Evolutionary conservation across 2,113 vertebrate species (phyloP).

Genomic region (Glaucidium brasilianum): DNA sequence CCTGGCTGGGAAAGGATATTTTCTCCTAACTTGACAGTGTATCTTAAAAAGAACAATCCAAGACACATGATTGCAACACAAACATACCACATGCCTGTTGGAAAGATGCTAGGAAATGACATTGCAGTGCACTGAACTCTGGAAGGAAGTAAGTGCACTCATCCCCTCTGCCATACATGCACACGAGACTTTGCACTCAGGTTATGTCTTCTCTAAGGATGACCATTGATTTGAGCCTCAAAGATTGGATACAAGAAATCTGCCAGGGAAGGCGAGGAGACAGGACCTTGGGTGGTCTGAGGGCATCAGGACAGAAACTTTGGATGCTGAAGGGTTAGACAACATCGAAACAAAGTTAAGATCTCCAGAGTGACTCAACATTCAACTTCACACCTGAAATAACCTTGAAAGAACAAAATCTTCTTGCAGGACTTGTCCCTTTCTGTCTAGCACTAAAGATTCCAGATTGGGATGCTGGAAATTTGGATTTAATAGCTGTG

Average conservation of each 20-base stretch:
- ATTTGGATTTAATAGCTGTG: background rate
- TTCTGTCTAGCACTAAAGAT: background rate
- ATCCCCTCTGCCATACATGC: background rate
- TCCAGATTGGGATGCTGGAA: background rate
- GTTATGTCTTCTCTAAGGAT: background rate
- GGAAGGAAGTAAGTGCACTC: background rate
- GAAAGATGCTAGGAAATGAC: background rate
- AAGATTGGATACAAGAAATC: background rate
- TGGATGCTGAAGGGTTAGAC: background rate
- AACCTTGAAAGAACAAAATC: background rate
- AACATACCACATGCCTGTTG: background rate
- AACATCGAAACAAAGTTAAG: background rate
- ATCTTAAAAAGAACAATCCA: slow-evolving; percentile 74
- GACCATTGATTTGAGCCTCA: background rate
- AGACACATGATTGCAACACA: background rate
- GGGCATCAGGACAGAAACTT: background rate
- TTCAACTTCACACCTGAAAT: background rate
- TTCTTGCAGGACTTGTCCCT: background rate
- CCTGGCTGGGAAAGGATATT: slow-evolving; percentile 71
- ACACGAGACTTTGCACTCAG: background rate
- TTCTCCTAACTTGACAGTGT: slow-evolving; percentile 77
- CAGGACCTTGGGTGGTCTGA: background rate
- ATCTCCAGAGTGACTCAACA: background rate
- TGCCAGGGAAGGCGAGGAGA: background rate
- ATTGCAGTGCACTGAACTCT: background rate